A percentile compares a stretch with the other conserved stretches of the same genome.
Conservation (phyloP, 2,113 vertebrate species). For the Oncorhynchus gorbuscha region DNA sequence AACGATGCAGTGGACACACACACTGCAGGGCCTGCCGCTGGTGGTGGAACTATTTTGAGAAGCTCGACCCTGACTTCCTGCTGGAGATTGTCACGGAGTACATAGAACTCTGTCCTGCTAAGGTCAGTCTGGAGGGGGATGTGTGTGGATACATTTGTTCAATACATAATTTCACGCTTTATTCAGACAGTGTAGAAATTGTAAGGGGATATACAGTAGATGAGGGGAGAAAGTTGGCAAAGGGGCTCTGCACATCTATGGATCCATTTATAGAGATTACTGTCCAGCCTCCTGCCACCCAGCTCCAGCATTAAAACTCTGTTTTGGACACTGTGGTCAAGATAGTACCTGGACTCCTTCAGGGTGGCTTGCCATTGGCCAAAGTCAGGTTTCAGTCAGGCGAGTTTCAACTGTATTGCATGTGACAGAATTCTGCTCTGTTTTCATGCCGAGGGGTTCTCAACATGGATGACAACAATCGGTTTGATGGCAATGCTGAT, state of each 20-base stretch:
- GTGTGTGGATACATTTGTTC: constrained; percentile 5
- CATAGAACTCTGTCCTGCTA: constrained; percentile 84
- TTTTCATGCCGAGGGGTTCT: neutral
- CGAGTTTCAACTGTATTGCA: constrained; percentile 49
- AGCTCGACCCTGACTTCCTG: constrained; percentile 94
- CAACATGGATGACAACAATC: neutral
- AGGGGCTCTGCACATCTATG: neutral
- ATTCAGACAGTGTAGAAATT: no score
- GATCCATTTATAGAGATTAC: neutral
- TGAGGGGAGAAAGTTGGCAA: no score
- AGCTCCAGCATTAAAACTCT: constrained; percentile 85
- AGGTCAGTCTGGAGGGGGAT: constrained; percentile 70
- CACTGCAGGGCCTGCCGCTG: constrained; percentile 85
- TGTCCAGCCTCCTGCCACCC: constrained; percentile 76
- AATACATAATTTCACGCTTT: neutral
- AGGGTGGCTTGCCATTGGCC: constrained; percentile 85
- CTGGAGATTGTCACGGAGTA: constrained; percentile 89
- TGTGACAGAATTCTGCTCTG: neutral
- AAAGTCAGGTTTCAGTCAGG: constrained; percentile 93
- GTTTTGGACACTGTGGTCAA: constrained; percentile 89
- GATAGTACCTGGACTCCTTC: constrained; percentile 86
- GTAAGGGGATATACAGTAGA: no score
- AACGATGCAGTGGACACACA: constrained; percentile 89
- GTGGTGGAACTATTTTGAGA: constrained; percentile 93
- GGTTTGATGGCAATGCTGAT: neutral